Conservation (phyloP, 2,797 vertebrate genomes). For the Pagetopsis macropterus region DNA sequence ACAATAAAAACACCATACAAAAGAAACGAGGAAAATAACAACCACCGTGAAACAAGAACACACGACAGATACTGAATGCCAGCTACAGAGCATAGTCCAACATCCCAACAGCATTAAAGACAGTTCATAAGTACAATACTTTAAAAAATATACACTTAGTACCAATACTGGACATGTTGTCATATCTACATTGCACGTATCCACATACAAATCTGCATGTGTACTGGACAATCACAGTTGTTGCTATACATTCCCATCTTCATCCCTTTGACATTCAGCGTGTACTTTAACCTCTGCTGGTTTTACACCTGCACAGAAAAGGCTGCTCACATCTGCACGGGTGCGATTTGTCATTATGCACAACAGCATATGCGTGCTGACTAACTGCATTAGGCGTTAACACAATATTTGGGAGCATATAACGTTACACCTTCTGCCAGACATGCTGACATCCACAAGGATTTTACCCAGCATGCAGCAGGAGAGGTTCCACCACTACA, state of each 20-base stretch:
- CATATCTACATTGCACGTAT: not conserved
- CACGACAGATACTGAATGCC: not conserved
- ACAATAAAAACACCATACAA: not conserved
- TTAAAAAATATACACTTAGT: not conserved
- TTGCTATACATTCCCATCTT: not conserved
- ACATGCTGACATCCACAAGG: constrained; percentile 64
- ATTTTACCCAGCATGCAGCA: constrained; percentile 70
- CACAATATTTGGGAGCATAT: constrained; percentile 57
- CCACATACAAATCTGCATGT: not conserved
- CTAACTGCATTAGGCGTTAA: constrained; percentile 51
- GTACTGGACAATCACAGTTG: not conserved
- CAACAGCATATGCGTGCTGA: constrained; percentile 20
- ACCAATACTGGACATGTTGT: too few species aligned
- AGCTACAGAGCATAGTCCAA: not conserved
- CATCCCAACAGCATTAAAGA: not conserved
- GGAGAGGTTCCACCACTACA: constrained; percentile 34
- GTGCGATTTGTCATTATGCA: constrained; percentile 40
- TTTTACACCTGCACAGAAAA: constrained; percentile 24
- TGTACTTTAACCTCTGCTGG: not conserved
- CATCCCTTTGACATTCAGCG: constrained; percentile 2
- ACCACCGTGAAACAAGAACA: not conserved
- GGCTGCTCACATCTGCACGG: constrained; percentile 37
- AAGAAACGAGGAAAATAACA: not conserved
- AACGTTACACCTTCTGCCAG: constrained; percentile 68
- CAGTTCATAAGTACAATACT: not conserved